Conservation (phyloP, 2,888 invertebrate genomes). For the Meiosimyza platycephala region DNA sequence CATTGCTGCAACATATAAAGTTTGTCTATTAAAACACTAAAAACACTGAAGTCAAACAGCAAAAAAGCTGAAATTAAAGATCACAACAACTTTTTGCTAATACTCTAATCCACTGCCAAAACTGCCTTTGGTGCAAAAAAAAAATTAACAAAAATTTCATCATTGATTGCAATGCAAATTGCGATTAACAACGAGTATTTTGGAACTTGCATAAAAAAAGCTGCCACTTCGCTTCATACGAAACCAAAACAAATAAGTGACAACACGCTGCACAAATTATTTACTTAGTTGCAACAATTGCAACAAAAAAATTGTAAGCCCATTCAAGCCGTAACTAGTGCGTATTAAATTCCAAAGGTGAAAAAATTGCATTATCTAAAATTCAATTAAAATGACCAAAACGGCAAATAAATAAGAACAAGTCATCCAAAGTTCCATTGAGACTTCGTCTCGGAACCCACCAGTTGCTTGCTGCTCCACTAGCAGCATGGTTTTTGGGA, state of each 20-base stretch:
- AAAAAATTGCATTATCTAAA: background rate
- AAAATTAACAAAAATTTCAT: conserved; percentile 36
- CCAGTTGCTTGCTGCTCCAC: background rate
- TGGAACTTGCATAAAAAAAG: conserved; percentile 6
- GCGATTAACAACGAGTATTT: conserved; percentile 40
- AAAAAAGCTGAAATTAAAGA: conserved; percentile 27
- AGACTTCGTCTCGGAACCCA: background rate
- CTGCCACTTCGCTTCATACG: background rate
- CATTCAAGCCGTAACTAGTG: background rate
- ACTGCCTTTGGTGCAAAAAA: background rate
- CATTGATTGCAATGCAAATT: conserved; percentile 43
- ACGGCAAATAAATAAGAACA: background rate
- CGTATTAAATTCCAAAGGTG: conserved; percentile 3
- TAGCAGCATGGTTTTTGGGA: no score
- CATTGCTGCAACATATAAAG: no score
- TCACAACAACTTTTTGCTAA: conserved; percentile 27
- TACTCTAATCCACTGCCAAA: background rate
- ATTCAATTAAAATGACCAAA: conserved; percentile 11
- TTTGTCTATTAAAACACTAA: no score
- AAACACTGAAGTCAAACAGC: background rate
- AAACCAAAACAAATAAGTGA: conserved; percentile 42
- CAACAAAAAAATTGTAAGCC: background rate
- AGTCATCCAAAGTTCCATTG: conserved; percentile 9
- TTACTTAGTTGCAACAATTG: no score
- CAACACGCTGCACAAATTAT: conserved; percentile 17